A percentile compares a stretch with the other conserved stretches of the same genome.
phyloP scores from a whole-genome alignment of 2,113 vertebrate genomes.

The Lophochroa leadbeateri region DNA sequence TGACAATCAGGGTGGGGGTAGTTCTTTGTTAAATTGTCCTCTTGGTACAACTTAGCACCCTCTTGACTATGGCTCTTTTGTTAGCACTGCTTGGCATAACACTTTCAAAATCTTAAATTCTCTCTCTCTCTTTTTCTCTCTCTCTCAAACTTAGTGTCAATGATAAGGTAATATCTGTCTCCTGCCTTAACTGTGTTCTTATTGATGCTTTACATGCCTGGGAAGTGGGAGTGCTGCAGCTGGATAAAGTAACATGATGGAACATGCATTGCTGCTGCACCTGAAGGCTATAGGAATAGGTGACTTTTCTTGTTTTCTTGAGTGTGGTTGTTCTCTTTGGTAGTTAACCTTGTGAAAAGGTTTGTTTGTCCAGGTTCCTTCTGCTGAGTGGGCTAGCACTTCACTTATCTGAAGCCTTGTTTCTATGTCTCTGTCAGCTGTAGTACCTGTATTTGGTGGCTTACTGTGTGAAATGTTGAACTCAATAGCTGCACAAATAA shows the following conservation, averaged over 20 bases:
- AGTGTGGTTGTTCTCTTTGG: conserved; percentile 57
- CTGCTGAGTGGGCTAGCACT: conserved; percentile 5
- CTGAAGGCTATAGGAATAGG: conserved; percentile 71
- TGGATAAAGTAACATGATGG: conserved; percentile 70
- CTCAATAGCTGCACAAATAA: background rate
- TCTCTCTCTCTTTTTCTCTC: background rate
- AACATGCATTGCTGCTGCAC: conserved; percentile 63
- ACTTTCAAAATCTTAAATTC: conserved; percentile 9
- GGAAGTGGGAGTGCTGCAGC: conserved; percentile 67
- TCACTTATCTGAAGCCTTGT: conserved; percentile 4
- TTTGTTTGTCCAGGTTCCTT: conserved; percentile 54
- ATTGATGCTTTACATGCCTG: conserved; percentile 67
- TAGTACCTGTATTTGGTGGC: conserved; percentile 23
- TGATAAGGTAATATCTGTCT: conserved; percentile 62
- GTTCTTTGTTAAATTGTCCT: background rate
- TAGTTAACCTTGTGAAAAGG: conserved; percentile 47
- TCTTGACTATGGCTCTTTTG: background rate
- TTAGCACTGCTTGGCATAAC: conserved; percentile 15
- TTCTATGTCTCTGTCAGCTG: conserved; percentile 12
- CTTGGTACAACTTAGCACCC: background rate
- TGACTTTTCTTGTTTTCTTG: conserved; percentile 64
- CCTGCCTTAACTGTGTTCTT: conserved; percentile 65
- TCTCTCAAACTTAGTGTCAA: conserved; percentile 58
- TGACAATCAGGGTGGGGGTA: background rate
- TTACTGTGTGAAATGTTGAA: conserved; percentile 3